Conservation (phyloP, 2,113 vertebrate species). For the Pampusana beccarii region DNA sequence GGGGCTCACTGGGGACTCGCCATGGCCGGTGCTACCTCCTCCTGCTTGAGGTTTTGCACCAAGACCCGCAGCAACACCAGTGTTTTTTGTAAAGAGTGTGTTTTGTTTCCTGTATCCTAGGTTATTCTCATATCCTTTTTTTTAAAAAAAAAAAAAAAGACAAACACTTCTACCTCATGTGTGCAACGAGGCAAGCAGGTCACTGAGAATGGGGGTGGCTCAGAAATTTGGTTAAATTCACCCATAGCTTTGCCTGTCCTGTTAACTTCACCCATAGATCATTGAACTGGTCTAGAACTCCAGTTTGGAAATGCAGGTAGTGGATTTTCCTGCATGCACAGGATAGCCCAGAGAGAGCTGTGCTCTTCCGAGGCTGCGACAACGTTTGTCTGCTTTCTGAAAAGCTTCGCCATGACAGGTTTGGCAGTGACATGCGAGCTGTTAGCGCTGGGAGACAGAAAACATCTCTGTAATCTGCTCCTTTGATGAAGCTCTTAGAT, state of each 20-base stretch:
- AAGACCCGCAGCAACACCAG: not conserved
- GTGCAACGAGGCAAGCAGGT: not conserved
- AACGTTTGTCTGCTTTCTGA: not conserved
- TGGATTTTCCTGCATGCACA: not conserved
- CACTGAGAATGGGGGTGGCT: not conserved
- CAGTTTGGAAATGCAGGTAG: not conserved
- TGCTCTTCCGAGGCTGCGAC: not conserved
- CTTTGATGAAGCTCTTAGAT: not conserved
- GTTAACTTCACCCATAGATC: not conserved
- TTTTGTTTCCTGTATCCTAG: not conserved
- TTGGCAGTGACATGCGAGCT: not conserved
- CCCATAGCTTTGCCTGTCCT: too few relatives aligned
- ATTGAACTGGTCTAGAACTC: not conserved
- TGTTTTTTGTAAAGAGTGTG: not conserved
- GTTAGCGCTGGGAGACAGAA: not conserved
- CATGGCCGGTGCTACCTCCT: not conserved
- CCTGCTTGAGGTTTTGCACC: not conserved
- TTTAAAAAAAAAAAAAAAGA: not conserved
- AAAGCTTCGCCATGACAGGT: not conserved
- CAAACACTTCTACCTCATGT: not conserved
- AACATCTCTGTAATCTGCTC: not conserved
- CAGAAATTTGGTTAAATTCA: not conserved
- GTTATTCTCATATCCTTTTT: not conserved
- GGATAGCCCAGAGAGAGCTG: not conserved
- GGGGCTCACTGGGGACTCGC: not conserved